Conservation (phyloP, 1,140 invertebrate genomes). For the Lordiphosa mommai region DNA sequence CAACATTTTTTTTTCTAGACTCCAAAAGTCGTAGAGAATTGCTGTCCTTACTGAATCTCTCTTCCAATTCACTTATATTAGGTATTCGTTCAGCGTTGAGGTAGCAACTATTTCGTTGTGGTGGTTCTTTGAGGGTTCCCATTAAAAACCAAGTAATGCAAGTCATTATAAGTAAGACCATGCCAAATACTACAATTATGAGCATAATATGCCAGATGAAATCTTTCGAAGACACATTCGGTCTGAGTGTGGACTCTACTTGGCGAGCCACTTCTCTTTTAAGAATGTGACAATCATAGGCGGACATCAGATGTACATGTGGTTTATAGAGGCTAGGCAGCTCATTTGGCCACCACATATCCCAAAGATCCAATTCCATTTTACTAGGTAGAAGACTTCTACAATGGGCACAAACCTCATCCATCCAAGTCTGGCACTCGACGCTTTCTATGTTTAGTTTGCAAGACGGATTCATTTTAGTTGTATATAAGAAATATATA, state of each 20-base stretch:
- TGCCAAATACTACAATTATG: not conserved
- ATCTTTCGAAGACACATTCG: too few relatives aligned
- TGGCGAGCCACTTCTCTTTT: constrained; percentile 19
- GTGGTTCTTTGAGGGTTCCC: too few relatives aligned
- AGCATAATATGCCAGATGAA: not conserved
- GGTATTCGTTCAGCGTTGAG: not conserved
- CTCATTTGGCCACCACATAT: constrained; percentile 45
- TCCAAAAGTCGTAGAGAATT: too few relatives aligned
- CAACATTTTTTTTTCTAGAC: not conserved
- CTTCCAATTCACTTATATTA: not conserved
- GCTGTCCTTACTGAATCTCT: not conserved
- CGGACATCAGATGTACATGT: constrained; percentile 29
- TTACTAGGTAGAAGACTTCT: constrained; percentile 16
- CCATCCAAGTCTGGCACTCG: constrained; percentile 48
- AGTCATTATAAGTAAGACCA: too few relatives aligned
- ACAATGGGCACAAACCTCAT: constrained; percentile 32
- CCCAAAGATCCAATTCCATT: constrained; percentile 33
- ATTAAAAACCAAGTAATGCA: too few relatives aligned
- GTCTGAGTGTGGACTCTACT: not conserved
- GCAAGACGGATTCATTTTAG: constrained; percentile 48
- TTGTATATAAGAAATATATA: not conserved
- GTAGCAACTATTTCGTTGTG: too few relatives aligned
- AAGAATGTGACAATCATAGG: constrained; percentile 41
- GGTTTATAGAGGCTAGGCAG: constrained; percentile 10
- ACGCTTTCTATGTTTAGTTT: constrained; percentile 17